Base-by-base conservation (phyloP, 2,888 invertebrate species). In the Lissocephala sabroskyi region DNA sequence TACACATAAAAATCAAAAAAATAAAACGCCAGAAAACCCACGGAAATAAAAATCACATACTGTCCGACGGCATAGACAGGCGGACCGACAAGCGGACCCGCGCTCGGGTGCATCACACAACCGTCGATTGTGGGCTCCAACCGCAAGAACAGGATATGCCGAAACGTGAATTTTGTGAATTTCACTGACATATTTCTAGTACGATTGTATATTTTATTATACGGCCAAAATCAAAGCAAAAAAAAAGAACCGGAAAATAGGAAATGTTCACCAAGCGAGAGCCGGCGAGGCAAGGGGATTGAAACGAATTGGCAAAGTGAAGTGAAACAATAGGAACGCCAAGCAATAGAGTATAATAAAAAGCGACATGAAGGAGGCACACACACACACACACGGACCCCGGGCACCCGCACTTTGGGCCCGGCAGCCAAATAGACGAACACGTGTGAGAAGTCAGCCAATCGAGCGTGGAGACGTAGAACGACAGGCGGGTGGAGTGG, bases 141-240 rank as follows among this genome's bases (percentile, higher is more conserved):
- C 59, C 62, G 48, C 60, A 52, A 23, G 23, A 16, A 23, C 40
- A 45, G 67, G 56, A 65, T 67, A 63, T 70, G 56, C 45, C 57
- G 30, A 58, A 73, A 73, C 68, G 68, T 68, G 68, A 68, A 65
- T 65, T 68, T 74, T 61, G 56, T 59, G 65, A 65, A 65, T 74
- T 71, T 70, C 19, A 59, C 71, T 67, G 67, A 65, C 71, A 74
- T 74, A 63, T 71, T 74, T 65, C 71, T 70, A 63, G 54, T 57
- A 71, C 63, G 65, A 66, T 70, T 74, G 64, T 59, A 62, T 64
- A 70, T 70, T 70, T 73, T 68, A 68, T 70, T 66, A 64, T 66
- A 42, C 55, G 45, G 42, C 52, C 36, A 39, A 65, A 68, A 74
- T 73, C 70, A 74, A 74, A 68, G 70, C 56, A 58, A 57, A 56